Conservation (phyloP, 2,888 invertebrate genomes). For the Chloroclysta siterata region DNA sequence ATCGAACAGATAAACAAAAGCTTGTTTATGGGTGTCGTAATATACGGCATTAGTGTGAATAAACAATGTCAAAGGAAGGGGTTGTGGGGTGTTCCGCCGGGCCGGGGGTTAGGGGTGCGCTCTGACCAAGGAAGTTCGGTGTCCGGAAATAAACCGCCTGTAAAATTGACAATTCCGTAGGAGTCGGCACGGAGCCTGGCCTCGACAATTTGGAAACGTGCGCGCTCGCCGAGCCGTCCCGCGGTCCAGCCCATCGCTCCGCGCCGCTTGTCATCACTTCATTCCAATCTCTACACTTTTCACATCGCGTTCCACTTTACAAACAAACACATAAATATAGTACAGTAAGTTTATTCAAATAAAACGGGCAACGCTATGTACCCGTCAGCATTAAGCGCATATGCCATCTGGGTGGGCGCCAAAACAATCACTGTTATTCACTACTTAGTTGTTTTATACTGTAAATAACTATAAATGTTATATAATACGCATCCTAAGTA, state of each 20-base stretch:
- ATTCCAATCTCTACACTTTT: constrained; percentile 14
- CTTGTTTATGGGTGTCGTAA: neutral
- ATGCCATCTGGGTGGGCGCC: constrained; percentile 79
- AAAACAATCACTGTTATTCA: constrained; percentile 83
- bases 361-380: constrained; percentile 43
- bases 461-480: constrained; percentile 53
- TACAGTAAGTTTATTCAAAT: constrained; percentile 38
- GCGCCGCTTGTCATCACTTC: constrained; percentile 47
- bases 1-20: constrained; percentile 11
- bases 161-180: constrained; percentile 89
- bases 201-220: constrained; percentile 73
- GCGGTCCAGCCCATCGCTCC: constrained; percentile 43
- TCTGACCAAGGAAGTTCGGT: constrained; percentile 81
- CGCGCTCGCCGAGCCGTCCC: constrained; percentile 42
- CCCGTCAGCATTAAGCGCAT: constrained; percentile 71
- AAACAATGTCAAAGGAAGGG: constrained; percentile 62
- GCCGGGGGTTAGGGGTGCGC: constrained; percentile 56
- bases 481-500: constrained; percentile 45
- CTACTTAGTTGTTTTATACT: constrained; percentile 66
- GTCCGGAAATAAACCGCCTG: constrained; percentile 88
- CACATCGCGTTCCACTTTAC: constrained; percentile 17
- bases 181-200: constrained; percentile 65
- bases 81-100: constrained; percentile 54
- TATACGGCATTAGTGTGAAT: constrained; percentile 47
- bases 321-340: constrained; percentile 37